Conservation (phyloP, 2,113 vertebrate genomes). For the Tricholaema leucomelas region DNA sequence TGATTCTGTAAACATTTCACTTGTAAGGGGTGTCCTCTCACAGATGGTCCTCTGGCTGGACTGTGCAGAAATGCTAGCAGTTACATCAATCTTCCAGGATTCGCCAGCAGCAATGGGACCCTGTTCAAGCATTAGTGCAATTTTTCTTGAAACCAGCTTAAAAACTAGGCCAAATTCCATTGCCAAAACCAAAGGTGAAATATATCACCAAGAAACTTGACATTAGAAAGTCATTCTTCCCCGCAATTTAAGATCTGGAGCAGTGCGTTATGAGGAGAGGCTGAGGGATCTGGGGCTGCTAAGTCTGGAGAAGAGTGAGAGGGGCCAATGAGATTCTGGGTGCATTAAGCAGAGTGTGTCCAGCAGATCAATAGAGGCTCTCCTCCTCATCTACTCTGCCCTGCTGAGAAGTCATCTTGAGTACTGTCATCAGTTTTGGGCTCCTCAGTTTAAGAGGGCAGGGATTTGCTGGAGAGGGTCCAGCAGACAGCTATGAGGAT, state of each 20-base stretch:
- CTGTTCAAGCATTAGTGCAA: background rate
- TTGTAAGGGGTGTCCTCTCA: background rate
- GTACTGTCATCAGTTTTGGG: no score
- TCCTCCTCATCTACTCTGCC: no score
- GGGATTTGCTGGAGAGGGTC: no score
- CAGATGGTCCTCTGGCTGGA: background rate
- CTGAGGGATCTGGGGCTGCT: no score
- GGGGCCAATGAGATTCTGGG: no score
- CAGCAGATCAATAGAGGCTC: no score
- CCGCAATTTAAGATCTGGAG: background rate
- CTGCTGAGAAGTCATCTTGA: no score
- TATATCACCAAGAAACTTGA: background rate
- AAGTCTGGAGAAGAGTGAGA: no score
- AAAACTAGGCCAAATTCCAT: background rate
- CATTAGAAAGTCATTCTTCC: background rate
- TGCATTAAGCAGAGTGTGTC: no score
- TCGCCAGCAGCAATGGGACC: background rate
- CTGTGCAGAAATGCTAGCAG: background rate
- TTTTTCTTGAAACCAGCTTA: background rate
- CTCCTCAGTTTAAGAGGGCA: no score
- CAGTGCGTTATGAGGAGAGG: no score
- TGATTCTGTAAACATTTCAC: background rate
- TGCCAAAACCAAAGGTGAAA: background rate
- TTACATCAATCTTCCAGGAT: background rate
- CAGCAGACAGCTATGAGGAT: no score